These are phyloP conservation scores for Aplodontia rufa DNA, from an alignment of 2,113 vertebrate genomes.

Conservation along the genomic window DNA sequence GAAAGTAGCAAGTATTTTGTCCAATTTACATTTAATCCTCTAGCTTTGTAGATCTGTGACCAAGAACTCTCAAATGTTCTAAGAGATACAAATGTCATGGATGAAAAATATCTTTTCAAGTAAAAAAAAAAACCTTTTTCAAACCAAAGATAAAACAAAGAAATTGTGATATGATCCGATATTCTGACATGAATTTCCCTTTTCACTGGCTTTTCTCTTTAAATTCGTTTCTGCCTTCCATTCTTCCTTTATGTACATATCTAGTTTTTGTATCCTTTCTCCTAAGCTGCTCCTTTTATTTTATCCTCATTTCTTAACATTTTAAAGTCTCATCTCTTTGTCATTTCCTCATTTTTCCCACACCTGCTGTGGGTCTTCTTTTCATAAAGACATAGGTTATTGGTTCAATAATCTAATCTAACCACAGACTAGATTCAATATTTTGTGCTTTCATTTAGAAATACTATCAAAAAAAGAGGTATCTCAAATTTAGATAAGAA, in stretches of 20 bases:
- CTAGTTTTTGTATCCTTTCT: background rate
- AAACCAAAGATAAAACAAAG: constrained; percentile 21
- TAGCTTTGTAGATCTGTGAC: background rate
- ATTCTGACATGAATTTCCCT: background rate
- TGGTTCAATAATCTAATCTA: background rate
- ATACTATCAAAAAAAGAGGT: background rate
- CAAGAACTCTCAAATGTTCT: constrained; percentile 26
- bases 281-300: background rate
- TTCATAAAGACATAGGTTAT: background rate
- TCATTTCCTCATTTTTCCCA: constrained; percentile 40
- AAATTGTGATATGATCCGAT: background rate
- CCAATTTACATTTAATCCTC: background rate
- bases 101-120: constrained; percentile 36
- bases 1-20: background rate
- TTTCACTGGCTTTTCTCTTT: background rate
- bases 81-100: background rate
- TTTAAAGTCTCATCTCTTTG: background rate
- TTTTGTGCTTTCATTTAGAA: constrained; percentile 18
- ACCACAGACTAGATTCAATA: background rate
- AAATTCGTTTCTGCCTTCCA: background rate
- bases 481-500: background rate
- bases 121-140: background rate
- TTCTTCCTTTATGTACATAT: background rate
- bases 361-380: background rate
- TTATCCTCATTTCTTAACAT: constrained; percentile 11